Conservation (phyloP, 1,140 invertebrate species). For the Apis mellifera region Amel_HAv3.1 CM009933.2:9842501-9843000, state of each 20-base stretch:
- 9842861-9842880: conserved; percentile 13
- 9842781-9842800: not conserved
- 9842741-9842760: not conserved
- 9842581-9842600: conserved; percentile 88
- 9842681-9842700: not conserved
- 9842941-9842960: not conserved
- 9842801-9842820: not conserved
- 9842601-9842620: conserved; percentile 90
- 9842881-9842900: not conserved
- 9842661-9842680: not conserved
- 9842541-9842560: conserved; percentile 88
- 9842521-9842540: conserved; percentile 90
- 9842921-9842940: not conserved
- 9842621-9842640: conserved; percentile 93
- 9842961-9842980: not conserved
- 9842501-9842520: conserved; percentile 91
- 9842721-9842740: not conserved
- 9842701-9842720: not conserved
- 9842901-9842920: not conserved
- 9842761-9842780: not conserved
- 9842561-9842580: conserved; percentile 92
- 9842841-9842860: not conserved
- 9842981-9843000: not conserved
- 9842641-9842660: conserved; percentile 85
- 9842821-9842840: not conserved